Evolutionary conservation across 2,797 vertebrate genomes (phyloP).

Genomic region (Dromococcyx pavoninus): DNA sequence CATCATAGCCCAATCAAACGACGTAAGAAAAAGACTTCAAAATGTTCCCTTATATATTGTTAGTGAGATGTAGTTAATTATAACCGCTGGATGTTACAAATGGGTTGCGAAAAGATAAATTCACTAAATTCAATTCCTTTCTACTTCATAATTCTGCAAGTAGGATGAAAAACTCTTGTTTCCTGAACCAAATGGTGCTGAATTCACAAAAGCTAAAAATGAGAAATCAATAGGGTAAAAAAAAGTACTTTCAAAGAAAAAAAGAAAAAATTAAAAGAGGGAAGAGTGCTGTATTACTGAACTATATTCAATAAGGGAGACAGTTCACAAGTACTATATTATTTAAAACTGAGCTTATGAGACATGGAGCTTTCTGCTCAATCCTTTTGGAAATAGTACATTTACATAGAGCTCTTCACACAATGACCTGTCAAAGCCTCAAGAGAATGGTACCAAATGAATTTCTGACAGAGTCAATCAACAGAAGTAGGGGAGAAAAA

Average conservation of each 20-base stretch:
- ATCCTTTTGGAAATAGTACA: rapidly evolving
- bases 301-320: neutral
- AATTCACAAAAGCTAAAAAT: neutral
- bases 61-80: neutral
- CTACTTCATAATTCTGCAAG: neutral
- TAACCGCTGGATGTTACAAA: neutral
- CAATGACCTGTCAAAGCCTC: neutral
- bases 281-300: neutral
- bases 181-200: neutral
- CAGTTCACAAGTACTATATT: neutral
- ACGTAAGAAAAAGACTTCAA: neutral
- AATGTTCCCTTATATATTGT: neutral
- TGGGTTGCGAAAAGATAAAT: neutral
- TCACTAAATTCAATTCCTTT: neutral
- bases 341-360: neutral
- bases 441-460: neutral
- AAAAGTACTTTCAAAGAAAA: neutral
- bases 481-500: neutral
- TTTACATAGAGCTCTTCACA: neutral
- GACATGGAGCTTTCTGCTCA: neutral
- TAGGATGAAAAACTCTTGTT: neutral
- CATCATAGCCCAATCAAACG: neutral
- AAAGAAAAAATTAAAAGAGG: neutral
- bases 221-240: neutral
- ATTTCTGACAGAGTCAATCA: neutral